These are phyloP conservation scores for Pegoplata infirma DNA, from an alignment of 2,888 invertebrate genomes.

Conservation along the genomic window DNA sequence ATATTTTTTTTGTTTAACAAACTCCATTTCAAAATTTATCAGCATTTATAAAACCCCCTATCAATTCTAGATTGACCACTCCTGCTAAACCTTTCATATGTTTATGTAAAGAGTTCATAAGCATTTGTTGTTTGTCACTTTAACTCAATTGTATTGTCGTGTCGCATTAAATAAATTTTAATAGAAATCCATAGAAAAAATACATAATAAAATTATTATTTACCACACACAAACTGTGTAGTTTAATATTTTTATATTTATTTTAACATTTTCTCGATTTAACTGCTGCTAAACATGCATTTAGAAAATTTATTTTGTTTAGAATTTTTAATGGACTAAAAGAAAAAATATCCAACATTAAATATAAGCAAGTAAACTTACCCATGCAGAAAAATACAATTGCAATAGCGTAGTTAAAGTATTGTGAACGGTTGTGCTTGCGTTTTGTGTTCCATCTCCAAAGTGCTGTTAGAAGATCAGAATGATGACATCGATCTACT, in stretches of 20 bases:
- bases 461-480: too few species aligned
- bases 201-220: slow-evolving; percentile 20
- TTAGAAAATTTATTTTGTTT: slow-evolving; percentile 56
- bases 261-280: slow-evolving; percentile 42
- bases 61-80: not conserved
- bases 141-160: slow-evolving; percentile 58
- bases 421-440: too few species aligned
- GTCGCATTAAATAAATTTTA: slow-evolving; percentile 61
- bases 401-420: too few species aligned
- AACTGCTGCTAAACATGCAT: slow-evolving; percentile 60
- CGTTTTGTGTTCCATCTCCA: too few species aligned
- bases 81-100: not conserved
- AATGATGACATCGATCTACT: too few species aligned
- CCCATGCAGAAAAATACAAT: too few species aligned
- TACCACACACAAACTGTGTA: slow-evolving; percentile 19
- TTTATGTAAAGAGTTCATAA: slow-evolving; percentile 39
- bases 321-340: slow-evolving; percentile 27
- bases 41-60: too few species aligned
- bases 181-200: slow-evolving; percentile 44
- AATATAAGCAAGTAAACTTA: too few species aligned
- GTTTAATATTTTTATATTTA: not conserved
- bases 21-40: too few species aligned
- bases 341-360: too few species aligned
- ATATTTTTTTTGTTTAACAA: too few species aligned
- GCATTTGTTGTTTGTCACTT: slow-evolving; percentile 59